phyloP scores from a whole-genome alignment of 2,113 vertebrate genomes.

The Opisthocomus hoazin region DNA sequence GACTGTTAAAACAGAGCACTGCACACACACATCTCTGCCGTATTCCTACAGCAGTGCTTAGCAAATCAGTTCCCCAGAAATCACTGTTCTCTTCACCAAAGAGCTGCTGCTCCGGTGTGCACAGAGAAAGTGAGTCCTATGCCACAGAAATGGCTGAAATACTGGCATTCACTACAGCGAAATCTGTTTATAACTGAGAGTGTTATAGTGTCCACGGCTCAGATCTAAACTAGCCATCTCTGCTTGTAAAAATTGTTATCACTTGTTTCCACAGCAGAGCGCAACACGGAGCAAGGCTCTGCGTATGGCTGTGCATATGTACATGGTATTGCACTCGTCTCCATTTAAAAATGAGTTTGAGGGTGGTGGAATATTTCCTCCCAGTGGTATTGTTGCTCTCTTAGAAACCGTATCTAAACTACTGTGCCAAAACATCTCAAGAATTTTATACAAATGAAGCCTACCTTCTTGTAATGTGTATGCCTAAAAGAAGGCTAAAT shows the following conservation, averaged over 20 bases:
- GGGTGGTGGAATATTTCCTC: slow-evolving; percentile 20
- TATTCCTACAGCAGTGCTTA: slow-evolving; percentile 47
- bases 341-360: slow-evolving; percentile 25
- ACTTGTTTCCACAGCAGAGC: not conserved
- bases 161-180: not conserved
- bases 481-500: not conserved
- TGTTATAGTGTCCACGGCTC: not conserved
- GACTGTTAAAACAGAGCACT: slow-evolving; percentile 57
- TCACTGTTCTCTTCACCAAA: not conserved
- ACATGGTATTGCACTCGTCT: not conserved
- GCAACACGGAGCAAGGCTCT: not conserved
- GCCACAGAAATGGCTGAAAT: not conserved
- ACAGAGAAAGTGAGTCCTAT: not conserved
- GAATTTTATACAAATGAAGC: slow-evolving; percentile 35
- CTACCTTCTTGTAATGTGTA: not conserved
- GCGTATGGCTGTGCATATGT: not conserved
- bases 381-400: not conserved
- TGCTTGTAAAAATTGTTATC: slow-evolving; percentile 54
- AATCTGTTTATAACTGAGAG: not conserved
- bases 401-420: slow-evolving; percentile 38
- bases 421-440: slow-evolving; percentile 7
- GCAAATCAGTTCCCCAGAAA: slow-evolving; percentile 31
- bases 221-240: slow-evolving; percentile 15
- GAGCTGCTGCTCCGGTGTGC: not conserved
- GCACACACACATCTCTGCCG: slow-evolving; percentile 31